phyloP scores from a whole-genome alignment of 2,888 invertebrate genomes.

The Pelosia muscerda region DNA sequence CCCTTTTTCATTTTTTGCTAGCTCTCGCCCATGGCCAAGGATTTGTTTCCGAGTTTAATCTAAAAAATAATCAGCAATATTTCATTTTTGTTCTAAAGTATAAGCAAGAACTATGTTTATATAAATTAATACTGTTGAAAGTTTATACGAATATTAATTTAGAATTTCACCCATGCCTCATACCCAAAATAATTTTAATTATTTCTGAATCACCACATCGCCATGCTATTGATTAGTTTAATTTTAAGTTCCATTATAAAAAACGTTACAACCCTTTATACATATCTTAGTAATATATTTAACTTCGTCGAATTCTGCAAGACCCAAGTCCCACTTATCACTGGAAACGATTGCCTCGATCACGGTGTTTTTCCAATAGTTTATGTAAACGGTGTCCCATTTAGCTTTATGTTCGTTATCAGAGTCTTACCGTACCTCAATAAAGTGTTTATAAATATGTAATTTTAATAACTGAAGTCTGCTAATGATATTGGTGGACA shows the following conservation, averaged over 20 bases:
- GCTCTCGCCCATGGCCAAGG: not conserved
- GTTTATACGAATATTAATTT: not conserved
- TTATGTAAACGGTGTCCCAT: conserved; percentile 49
- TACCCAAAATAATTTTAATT: too few species aligned
- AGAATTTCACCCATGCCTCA: too few species aligned
- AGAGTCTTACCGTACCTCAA: conserved; percentile 40
- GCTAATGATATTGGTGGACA: conserved; percentile 35
- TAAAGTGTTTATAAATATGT: conserved; percentile 50
- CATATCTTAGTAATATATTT: not conserved
- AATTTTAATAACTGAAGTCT: conserved; percentile 46
- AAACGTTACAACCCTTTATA: not conserved
- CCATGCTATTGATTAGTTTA: too few species aligned
- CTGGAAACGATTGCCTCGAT: conserved; percentile 26
- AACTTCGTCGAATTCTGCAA: not conserved
- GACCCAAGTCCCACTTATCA: conserved; percentile 3
- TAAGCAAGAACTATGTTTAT: not conserved
- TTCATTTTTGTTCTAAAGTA: not conserved
- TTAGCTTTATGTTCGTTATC: conserved; percentile 50
- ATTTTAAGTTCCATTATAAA: not conserved
- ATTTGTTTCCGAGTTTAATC: conserved; percentile 9
- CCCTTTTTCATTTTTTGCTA: conserved; percentile 18
- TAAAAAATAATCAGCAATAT: not conserved
- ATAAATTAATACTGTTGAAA: not conserved
- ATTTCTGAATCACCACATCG: too few species aligned
- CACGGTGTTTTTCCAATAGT: conserved; percentile 40